Evolutionary conservation across 2,888 invertebrate genomes (phyloP).

Genomic region (Heteromurus nitidus): DNA sequence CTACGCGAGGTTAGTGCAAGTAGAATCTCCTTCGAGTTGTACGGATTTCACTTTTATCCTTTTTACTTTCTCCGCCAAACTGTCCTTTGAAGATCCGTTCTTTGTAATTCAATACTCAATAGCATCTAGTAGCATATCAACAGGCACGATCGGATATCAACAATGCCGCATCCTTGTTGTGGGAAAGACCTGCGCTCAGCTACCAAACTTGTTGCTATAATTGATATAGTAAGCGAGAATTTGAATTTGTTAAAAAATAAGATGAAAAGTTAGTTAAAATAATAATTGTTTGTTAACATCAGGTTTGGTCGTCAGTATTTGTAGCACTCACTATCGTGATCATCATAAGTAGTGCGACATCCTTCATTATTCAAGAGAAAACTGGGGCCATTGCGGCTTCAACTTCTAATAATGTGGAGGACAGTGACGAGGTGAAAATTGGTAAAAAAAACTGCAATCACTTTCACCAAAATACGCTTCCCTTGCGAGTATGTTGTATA

Average conservation of each 20-base stretch:
- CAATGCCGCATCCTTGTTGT: slow-evolving; percentile 55
- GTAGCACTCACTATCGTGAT: slow-evolving; percentile 45
- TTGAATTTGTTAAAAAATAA: not conserved
- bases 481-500: not conserved
- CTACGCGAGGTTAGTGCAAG: no score
- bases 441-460: not conserved
- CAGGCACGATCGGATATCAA: no score
- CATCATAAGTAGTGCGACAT: slow-evolving; percentile 35
- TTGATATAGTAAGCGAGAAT: slow-evolving; percentile 50
- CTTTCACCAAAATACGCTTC: not conserved
- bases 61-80: no score
- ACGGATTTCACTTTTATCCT: no score
- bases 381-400: no score
- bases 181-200: slow-evolving; percentile 51
- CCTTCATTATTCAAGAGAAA: slow-evolving; percentile 13
- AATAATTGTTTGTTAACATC: not conserved
- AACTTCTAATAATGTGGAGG: not conserved
- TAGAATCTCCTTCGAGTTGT: no score
- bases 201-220: slow-evolving; percentile 28
- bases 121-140: no score
- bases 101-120: no score
- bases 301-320: slow-evolving; percentile 58
- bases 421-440: not conserved
- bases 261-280: not conserved
- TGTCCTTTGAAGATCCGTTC: no score